Percentiles rank a stretch among this genome's conserved stretches.
Conservation (phyloP, 2,797 vertebrate genomes). For the Neopelma chrysocephalum region DNA sequence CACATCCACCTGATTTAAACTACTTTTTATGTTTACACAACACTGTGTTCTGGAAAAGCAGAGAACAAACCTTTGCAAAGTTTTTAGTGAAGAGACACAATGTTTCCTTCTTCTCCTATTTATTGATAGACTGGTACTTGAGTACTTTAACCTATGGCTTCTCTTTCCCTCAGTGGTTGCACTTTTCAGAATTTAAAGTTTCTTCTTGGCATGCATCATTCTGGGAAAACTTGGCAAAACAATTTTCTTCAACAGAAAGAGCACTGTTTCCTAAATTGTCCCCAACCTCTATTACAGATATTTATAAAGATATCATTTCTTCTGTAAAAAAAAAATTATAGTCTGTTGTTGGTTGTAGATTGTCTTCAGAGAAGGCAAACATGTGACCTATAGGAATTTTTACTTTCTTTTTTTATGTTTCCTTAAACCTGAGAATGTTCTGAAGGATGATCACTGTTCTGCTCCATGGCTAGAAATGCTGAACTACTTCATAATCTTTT, state of each 20-base stretch:
- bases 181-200: background rate
- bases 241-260: background rate
- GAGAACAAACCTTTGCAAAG: background rate
- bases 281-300: background rate
- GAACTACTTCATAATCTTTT: background rate
- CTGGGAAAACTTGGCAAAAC: background rate
- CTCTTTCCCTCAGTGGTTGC: background rate
- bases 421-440: background rate
- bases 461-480: background rate
- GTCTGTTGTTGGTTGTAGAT: background rate
- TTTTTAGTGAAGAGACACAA: background rate
- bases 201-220: background rate
- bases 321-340: background rate
- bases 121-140: background rate
- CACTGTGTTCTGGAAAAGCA: background rate
- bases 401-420: background rate
- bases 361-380: background rate
- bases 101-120: background rate
- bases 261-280: background rate
- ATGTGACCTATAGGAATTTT: background rate
- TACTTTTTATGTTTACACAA: background rate
- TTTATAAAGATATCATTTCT: background rate
- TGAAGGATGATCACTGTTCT: background rate
- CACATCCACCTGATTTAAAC: background rate
- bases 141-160: background rate